Evolutionary conservation across 2,797 vertebrate species (phyloP), one percentile per base, ranked within the genome.

Genomic region (Bryconaethiops microstoma): DNA sequence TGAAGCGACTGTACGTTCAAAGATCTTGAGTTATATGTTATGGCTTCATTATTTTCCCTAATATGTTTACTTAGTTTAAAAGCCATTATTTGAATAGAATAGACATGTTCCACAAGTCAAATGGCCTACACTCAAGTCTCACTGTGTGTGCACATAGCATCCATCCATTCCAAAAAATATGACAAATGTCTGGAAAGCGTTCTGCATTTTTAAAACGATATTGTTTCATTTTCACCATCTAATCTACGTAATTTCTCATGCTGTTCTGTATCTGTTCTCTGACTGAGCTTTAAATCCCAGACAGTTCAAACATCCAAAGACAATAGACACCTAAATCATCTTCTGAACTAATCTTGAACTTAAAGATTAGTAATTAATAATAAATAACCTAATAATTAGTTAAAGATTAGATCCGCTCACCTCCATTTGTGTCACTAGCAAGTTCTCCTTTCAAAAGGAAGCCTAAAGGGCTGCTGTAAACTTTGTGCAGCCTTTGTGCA

Each of bases 401-500:
- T 59, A 10, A 73, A 75, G n/a, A 62, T 35, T 14, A 76, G 48
- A 21, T 16, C 50, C 16, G 74, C 83, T 83, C 79, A 88, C 86
- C 85, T 82, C 25, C 67, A 83, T 50, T 40, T 62, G 76, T 78
- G 74, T 72, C 81, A 84, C 80, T 50, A 19, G 21, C 52, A 39
- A 54, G 12, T 8, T 13, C 50, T 16, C 35, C n/a, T 35, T 13
- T 65, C 19, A 40, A 65, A 42, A 59, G 25, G 63, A 39, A 57
- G 42, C 54, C 42, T 57, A 45, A 77, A 68, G 19, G 35, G 29
- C 77, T 55, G 75, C 35, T 75, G 35, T 59, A 67, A 86, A 83
- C 85, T 88, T 83, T 88, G 80, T 81, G 76, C 86, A 80, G 73
- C 79, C 81, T 87, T 85, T 64, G 13, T 76, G 52, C 69, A 78